Conservation (phyloP, 2,888 invertebrate genomes). For the Anodontia alba region DNA sequence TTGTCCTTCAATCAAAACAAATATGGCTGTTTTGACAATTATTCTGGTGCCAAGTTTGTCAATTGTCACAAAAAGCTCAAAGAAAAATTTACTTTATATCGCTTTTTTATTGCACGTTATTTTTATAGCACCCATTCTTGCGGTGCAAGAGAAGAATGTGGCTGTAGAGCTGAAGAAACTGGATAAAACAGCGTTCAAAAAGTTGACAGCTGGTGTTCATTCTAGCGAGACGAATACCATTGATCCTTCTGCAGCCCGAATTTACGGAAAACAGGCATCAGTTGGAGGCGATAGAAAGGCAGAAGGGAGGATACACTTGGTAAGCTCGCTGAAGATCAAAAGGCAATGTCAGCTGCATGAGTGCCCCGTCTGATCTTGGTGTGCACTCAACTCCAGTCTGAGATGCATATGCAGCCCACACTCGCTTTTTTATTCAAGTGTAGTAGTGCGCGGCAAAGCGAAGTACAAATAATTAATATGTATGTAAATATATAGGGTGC, state of each 20-base stretch:
- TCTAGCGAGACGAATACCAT: conserved; percentile 45
- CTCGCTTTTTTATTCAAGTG: no score
- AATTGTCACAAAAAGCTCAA: conserved; percentile 50
- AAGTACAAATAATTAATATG: no score
- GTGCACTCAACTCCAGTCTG: no score
- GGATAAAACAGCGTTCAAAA: conserved; percentile 58
- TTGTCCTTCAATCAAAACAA: conserved; percentile 33
- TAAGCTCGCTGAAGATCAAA: conserved; percentile 35
- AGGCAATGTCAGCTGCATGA: neutral
- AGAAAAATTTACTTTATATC: conserved; percentile 44
- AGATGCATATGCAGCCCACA: no score
- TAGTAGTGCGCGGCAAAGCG: no score
- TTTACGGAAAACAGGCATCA: conserved; percentile 63
- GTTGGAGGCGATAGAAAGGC: conserved; percentile 65
- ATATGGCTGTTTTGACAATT: conserved; percentile 62
- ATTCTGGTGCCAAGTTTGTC: conserved; percentile 44
- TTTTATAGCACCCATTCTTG: conserved; percentile 57
- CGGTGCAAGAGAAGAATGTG: conserved; percentile 54
- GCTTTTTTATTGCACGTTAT: conserved; percentile 54
- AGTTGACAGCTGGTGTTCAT: conserved; percentile 61
- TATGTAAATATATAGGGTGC: no score
- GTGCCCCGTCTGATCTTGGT: neutral
- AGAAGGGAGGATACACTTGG: conserved; percentile 73
- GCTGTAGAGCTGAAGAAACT: conserved; percentile 61
- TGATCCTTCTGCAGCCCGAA: conserved; percentile 45